phyloP scores from a whole-genome alignment of 53 echinoderm and acorn worm genomes.

The Astropecten irregularis region DNA sequence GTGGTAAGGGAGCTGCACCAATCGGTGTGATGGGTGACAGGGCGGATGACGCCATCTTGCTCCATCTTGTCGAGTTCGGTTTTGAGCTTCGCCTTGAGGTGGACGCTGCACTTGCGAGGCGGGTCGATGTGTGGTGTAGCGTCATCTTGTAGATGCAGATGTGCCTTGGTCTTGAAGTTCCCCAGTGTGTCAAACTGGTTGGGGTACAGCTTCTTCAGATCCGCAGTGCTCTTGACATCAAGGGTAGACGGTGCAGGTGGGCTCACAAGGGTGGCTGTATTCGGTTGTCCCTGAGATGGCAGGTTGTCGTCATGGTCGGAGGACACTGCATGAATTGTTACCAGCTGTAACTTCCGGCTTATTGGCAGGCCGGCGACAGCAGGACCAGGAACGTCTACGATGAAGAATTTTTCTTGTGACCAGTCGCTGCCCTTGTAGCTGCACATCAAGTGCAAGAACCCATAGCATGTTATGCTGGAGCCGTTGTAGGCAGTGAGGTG shows the following conservation, averaged over 20 bases:
- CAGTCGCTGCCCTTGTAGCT: conserved; percentile 31
- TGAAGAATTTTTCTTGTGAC: conserved; percentile 12
- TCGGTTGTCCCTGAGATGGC: too few species aligned
- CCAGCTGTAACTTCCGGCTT: conserved; percentile 3
- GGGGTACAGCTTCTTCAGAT: too few species aligned
- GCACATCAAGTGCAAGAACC: conserved; percentile 46
- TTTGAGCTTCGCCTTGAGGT: conserved; percentile 59
- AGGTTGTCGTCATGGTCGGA: background rate
- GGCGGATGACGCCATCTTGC: conserved; percentile 48
- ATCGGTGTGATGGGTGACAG: conserved; percentile 59
- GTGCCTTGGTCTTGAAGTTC: conserved; percentile 42
- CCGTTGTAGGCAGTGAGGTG: too few species aligned
- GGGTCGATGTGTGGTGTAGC: too few species aligned
- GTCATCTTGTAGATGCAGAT: conserved; percentile 46
- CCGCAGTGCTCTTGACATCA: too few species aligned
- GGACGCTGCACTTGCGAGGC: conserved; percentile 61
- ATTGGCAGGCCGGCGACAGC: conserved; percentile 45
- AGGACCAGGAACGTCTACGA: conserved; percentile 63
- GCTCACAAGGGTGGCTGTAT: too few species aligned
- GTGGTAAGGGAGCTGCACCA: too few species aligned
- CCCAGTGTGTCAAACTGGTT: conserved; percentile 57
- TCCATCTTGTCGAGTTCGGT: too few species aligned
- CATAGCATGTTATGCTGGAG: conserved; percentile 40
- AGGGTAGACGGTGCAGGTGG: too few species aligned
- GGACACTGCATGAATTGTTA: conserved; percentile 44